Base-by-base conservation (phyloP, 2,888 invertebrate species). In the Amblyjoppa fuscipennis region DNA sequence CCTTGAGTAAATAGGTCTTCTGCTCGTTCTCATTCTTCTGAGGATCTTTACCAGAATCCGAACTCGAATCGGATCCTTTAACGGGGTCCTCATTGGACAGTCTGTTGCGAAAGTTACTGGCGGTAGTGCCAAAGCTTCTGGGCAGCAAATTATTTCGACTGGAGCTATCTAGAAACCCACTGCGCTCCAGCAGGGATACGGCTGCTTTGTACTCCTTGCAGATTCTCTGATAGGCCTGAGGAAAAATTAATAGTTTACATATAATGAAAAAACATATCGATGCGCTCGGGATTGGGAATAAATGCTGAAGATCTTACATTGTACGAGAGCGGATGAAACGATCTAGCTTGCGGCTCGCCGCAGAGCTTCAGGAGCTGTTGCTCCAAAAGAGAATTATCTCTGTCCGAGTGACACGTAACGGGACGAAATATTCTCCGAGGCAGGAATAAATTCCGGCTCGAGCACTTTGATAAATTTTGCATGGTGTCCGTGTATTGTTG, bases 181-280 rank as follows among this genome's bases (percentile, higher is more conserved):
- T 91, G 20, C 81, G 88, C n/a, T 84, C 78, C 3, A 91, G 61
- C 56, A 90, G 71, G 16, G 87, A 86, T 73, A 95, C 95, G n/a
- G 95, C 95, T 61, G 96, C 96, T 89, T 95, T 94, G 88, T 95
- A 96, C 93, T 96, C 96, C 75, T 93, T 95, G 89, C 95, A 94
- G 49, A 95, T 93, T 83, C 91, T 82, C 80, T 89, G 73, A 84
- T 85, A 66, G 9, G 87, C 78, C 94, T 94, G 84, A 77, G 91
- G 90, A 77, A 41, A 78, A 84, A 87, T 64, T 51, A 25, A 70
- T 53, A 31, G 31, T 85, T 53, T 59, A 3, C 25, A 49, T 4
- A 45, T 31, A 49, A 78, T n/a, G 49, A 31, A 61, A 49, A 16
- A 49, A 49, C 0, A 16, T 49, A 16, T 16, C 16, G 3, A 16